Base-by-base conservation (phyloP, 2,888 invertebrate genomes). In the Gasteruption jaculator region DNA sequence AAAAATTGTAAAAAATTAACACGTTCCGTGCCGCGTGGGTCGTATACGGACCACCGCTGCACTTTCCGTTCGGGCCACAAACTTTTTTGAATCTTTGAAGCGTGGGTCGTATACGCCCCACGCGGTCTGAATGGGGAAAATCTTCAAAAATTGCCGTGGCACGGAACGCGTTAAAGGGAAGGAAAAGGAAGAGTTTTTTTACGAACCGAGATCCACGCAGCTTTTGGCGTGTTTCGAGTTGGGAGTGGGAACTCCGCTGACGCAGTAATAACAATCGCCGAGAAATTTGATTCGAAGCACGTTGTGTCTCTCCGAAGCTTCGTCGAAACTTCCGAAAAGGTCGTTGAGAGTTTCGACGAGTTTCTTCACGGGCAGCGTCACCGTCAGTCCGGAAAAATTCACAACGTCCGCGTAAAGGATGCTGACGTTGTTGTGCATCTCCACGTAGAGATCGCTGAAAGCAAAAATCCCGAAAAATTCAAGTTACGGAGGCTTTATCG, bases 261-360 rank as follows among this genome's bases (percentile, higher is more conserved):
- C 91, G 60, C 92, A 91, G 67, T 93, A 93, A 66, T 94, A 94
- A 62, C 93, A 94, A 60, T 94, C 94, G 0, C 94, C 94, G 46
- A 94, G 76, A 60, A 94, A 91, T 66, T 94, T 94, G 38, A 94
- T 93, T 38, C 94, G 75, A 38, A 91, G 74, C 0, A 89, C 88
- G 52, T 85, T 82, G 49, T 84, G 77, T 55, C 83, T 80, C 80
- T 87, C 86, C 12, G 93, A 92, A 22, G 90, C 86, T 52, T 89
- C 88, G 71, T 94, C 94, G 62, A 94, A 94, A 65, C 86, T 80
- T 4, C 91, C 91, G 68, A 93, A 94, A 0, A 94, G 75, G 65
- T 93, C 91, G 60, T 94, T 92, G 11, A 94, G 73, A 1, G 91
- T 85, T 63, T 89, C 89, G 3, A 94, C 88, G 53, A 94, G 78